Evolutionary conservation across 2,113 vertebrate genomes (phyloP).

Genomic region (Neopipo cinnamomea): DNA sequence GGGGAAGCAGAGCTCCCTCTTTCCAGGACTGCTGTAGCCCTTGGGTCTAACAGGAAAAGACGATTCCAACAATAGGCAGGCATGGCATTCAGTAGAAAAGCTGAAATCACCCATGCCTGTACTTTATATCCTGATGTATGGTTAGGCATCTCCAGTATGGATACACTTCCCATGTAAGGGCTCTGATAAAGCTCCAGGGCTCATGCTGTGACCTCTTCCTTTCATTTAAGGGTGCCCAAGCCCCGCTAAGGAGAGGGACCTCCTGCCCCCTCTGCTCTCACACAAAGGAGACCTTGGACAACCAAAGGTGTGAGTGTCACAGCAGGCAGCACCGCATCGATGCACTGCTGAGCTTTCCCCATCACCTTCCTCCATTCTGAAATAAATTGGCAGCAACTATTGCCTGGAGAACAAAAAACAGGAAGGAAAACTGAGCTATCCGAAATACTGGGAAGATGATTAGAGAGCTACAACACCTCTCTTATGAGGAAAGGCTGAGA

Average conservation of each 20-base stretch:
- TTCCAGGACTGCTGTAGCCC: not conserved
- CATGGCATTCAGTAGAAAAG: not conserved
- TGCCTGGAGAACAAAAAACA: not conserved
- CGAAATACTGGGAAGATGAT: rapidly evolving
- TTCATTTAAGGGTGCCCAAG: not conserved
- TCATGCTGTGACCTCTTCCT: not conserved
- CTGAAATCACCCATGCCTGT: not conserved
- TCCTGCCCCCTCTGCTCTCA: not conserved
- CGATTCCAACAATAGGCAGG: not conserved
- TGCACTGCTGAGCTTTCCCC: not conserved
- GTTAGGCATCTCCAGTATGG: not conserved
- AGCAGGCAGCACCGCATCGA: rapidly evolving
- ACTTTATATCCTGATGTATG: not conserved
- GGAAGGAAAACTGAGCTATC: not conserved
- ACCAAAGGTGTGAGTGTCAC: not conserved
- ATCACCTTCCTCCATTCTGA: not conserved
- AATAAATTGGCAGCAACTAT: not conserved
- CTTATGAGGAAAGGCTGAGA: not conserved
- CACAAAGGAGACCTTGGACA: not conserved
- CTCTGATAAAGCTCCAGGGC: not conserved
- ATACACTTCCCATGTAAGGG: not conserved
- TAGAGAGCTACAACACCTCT: not conserved
- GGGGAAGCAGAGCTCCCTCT: not conserved
- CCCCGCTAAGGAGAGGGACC: not conserved
- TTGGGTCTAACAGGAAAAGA: not conserved